Percentiles rank a stretch among this genome's conserved stretches.
Evolutionary conservation across 2,797 vertebrate genomes (phyloP).

Genomic region (Chlorospingus flavigularis): DNA sequence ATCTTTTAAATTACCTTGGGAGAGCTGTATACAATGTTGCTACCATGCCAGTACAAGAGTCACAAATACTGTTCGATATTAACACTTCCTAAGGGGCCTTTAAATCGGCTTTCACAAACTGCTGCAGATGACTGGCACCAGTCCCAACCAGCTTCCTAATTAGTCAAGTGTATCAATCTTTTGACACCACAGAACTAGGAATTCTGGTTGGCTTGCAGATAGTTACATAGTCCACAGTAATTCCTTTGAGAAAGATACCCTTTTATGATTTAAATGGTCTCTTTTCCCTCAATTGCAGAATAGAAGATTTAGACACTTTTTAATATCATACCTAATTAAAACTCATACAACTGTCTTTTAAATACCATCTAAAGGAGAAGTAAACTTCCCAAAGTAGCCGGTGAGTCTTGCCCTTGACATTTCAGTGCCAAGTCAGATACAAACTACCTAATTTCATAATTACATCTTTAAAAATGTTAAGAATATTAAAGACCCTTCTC

Average conservation of each 20-base stretch:
- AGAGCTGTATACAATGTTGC: neutral
- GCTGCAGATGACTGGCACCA: neutral
- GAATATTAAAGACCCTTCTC: constrained; percentile 1
- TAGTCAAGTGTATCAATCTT: constrained; percentile 23
- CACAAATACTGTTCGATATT: neutral
- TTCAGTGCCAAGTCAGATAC: constrained; percentile 1
- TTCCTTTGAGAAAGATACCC: constrained; percentile 3
- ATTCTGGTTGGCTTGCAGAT: neutral
- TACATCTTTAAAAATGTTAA: neutral
- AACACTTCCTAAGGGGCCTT: neutral
- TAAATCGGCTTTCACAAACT: neutral
- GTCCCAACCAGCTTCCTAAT: neutral
- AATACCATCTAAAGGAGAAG: constrained; percentile 28
- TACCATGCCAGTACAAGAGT: neutral
- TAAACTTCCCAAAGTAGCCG: neutral
- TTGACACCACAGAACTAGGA: neutral
- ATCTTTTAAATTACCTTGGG: neutral
- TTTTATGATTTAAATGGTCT: neutral
- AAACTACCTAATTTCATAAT: constrained; percentile 30
- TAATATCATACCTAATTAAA: constrained; percentile 19
- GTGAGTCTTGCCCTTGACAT: constrained; percentile 29
- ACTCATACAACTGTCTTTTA: neutral
- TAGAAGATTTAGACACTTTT: constrained; percentile 4
- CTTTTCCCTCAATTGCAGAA: neutral
- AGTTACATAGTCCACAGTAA: neutral